Conservation (phyloP, 2,797 vertebrate species). For the Monodelphis domestica region DNA sequence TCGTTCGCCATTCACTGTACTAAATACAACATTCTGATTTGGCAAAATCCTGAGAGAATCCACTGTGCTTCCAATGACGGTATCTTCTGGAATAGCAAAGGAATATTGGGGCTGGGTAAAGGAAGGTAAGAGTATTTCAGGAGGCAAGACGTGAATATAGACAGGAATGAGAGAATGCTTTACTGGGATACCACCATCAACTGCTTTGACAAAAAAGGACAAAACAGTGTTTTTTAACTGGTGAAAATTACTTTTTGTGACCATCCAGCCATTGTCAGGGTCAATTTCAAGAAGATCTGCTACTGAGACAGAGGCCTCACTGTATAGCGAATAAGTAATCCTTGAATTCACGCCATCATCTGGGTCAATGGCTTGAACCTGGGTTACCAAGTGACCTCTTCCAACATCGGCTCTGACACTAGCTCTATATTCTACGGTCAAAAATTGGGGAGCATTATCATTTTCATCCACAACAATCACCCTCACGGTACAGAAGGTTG, state of each 20-base stretch:
- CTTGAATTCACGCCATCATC: conserved; percentile 94
- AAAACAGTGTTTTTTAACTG: conserved; percentile 93
- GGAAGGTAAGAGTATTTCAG: conserved; percentile 90
- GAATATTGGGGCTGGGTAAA: conserved; percentile 95
- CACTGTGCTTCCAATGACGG: conserved; percentile 90
- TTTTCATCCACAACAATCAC: conserved; percentile 95
- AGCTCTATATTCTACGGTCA: conserved; percentile 91
- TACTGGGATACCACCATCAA: conserved; percentile 93
- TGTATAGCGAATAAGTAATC: conserved; percentile 96
- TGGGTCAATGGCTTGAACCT: conserved; percentile 94
- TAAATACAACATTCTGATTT: conserved; percentile 86
- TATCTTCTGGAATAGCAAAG: conserved; percentile 92
- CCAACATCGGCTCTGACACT: conserved; percentile 94
- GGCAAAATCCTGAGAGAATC: conserved; percentile 89
- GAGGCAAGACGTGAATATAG: conserved; percentile 94
- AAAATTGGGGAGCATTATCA: conserved; percentile 93
- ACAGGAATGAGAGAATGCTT: conserved; percentile 95
- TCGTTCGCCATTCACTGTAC: conserved; percentile 91
- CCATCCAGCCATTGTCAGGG: conserved; percentile 99
- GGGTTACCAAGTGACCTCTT: conserved; percentile 93
- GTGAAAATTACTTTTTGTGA: conserved; percentile 95
- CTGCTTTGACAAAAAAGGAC: conserved; percentile 97
- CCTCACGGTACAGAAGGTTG: conserved; percentile 91
- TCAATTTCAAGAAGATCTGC: conserved; percentile 96
- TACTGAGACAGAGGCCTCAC: conserved; percentile 93